These are phyloP conservation scores for Drosophila persimilis DNA, from an alignment of 1,140 invertebrate species.

Conservation along the genomic window DNA sequence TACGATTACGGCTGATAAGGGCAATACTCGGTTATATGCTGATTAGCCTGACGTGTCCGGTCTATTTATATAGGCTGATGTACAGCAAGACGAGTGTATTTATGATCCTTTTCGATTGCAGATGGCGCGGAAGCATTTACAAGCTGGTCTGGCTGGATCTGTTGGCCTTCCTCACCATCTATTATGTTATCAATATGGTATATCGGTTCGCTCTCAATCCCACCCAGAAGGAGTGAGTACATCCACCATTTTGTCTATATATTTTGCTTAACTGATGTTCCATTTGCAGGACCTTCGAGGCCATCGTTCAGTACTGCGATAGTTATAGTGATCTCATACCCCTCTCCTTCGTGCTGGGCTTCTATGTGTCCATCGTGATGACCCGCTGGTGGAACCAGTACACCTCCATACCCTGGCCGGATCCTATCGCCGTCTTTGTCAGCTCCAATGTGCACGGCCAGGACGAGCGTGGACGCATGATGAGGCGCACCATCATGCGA, in stretches of 20 bases:
- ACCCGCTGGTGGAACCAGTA: constrained; percentile 97
- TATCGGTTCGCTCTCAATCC: constrained; percentile 92
- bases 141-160: constrained; percentile 98
- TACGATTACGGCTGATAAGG: constrained; percentile 31
- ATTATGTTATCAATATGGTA: constrained; percentile 92
- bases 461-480: constrained; percentile 93
- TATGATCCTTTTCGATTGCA: constrained; percentile 84
- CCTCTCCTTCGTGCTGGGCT: constrained; percentile 94
- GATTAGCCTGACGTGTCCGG: constrained; percentile 37
- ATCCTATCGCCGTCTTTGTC: constrained; percentile 93
- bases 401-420: constrained; percentile 90
- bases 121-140: constrained; percentile 98
- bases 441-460: constrained; percentile 84
- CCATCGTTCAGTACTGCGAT: constrained; percentile 90
- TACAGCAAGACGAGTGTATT: neutral
- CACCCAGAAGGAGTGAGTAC: constrained; percentile 90
- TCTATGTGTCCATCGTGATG: constrained; percentile 97
- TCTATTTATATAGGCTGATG: constrained; percentile 61
- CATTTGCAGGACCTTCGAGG: constrained; percentile 87
- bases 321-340: constrained; percentile 92
- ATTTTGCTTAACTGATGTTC: neutral
- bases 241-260: neutral
- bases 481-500: constrained; percentile 94
- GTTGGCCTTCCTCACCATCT: constrained; percentile 92
- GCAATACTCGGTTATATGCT: constrained; percentile 12